These are phyloP conservation scores for Drosophila phalerata DNA, from an alignment of 2,888 invertebrate genomes.

Conservation along the genomic window DNA sequence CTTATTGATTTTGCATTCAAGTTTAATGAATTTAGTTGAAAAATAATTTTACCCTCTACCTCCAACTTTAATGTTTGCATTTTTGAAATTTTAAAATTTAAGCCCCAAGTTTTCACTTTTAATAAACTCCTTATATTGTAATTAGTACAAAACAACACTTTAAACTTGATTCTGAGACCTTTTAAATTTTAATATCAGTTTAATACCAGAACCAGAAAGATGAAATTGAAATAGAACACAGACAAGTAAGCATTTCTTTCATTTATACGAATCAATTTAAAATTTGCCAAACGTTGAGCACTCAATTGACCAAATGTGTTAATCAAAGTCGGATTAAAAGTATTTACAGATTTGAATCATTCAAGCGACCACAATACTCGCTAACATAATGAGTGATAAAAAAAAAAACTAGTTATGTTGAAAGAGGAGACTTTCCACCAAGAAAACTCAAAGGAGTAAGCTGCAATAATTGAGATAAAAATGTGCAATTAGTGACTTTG, in stretches of 20 bases:
- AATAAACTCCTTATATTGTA: too few relatives aligned
- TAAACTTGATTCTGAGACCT: too few relatives aligned
- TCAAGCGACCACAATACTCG: constrained; percentile 18
- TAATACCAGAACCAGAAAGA: too few relatives aligned
- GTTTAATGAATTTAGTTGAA: too few relatives aligned
- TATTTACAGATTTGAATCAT: constrained; percentile 27
- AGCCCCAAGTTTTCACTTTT: too few relatives aligned
- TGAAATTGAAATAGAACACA: too few relatives aligned
- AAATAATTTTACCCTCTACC: too few relatives aligned
- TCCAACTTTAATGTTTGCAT: too few relatives aligned
- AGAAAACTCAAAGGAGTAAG: constrained; percentile 44
- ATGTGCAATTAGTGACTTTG: constrained; percentile 71
- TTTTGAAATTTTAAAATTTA: too few relatives aligned
- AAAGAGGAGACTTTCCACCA: not conserved
- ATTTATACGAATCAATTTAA: not conserved
- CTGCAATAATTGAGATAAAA: constrained; percentile 78
- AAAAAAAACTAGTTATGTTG: constrained; percentile 5
- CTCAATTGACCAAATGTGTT: constrained; percentile 2
- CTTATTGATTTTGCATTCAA: too few relatives aligned
- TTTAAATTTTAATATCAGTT: too few relatives aligned
- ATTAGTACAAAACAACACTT: too few relatives aligned
- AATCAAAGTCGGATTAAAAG: constrained; percentile 32
- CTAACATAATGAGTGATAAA: constrained; percentile 9
- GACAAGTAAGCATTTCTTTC: not conserved
- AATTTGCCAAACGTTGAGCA: not conserved